Evolutionary conservation across 1,140 invertebrate genomes (phyloP).

Genomic region (Neodiprion pinetum): DNA sequence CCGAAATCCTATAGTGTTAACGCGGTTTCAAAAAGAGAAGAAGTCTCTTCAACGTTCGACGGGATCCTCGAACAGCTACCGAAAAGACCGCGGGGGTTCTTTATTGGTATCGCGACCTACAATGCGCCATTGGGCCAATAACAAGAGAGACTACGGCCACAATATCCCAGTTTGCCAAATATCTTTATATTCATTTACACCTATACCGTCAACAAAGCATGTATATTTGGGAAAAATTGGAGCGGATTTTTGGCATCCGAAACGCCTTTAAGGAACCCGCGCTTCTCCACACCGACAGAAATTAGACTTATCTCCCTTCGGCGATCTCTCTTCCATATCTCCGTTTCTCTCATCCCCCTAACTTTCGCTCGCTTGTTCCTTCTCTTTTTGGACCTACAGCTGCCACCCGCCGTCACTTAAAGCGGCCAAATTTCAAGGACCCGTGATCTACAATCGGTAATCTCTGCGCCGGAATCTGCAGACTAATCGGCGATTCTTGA

Average conservation of each 20-base stretch:
- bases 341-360: slow-evolving; percentile 16
- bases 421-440: neutral
- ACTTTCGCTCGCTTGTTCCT: neutral
- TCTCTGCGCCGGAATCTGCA: neutral
- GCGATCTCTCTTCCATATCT: neutral
- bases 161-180: neutral
- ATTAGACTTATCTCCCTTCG: slow-evolving; percentile 47
- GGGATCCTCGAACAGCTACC: neutral
- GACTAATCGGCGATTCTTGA: neutral
- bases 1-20: slow-evolving; percentile 25
- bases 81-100: neutral
- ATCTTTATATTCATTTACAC: neutral
- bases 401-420: neutral
- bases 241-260: slow-evolving; percentile 40
- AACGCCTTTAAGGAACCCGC: slow-evolving; percentile 27
- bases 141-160: too few species aligned
- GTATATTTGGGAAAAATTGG: slow-evolving; percentile 41
- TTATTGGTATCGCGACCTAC: neutral
- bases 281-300: slow-evolving; percentile 33
- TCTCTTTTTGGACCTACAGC: neutral
- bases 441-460: neutral
- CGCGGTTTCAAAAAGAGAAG: slow-evolving; percentile 17
- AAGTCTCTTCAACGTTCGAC: neutral
- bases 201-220: slow-evolving; percentile 27
- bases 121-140: neutral